Conservation (phyloP, 2,797 vertebrate species). For the Arnoldichthys spilopterus region DNA sequence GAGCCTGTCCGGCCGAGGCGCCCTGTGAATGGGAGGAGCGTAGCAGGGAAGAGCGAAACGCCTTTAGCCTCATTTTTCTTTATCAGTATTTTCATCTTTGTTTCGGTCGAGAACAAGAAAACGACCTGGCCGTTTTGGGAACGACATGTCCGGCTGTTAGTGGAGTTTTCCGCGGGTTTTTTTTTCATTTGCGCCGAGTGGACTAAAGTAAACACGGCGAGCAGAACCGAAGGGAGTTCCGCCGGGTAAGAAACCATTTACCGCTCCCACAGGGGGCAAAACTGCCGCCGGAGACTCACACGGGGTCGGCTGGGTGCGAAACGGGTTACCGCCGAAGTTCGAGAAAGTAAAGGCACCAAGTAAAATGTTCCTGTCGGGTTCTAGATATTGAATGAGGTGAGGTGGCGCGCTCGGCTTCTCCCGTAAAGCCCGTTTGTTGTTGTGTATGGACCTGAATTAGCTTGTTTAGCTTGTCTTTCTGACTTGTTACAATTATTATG, state of each 20-base stretch:
- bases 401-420: not conserved
- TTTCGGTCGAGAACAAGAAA: not conserved
- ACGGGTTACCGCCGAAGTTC: not conserved
- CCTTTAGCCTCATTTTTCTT: constrained; percentile 29
- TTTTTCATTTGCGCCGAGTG: constrained; percentile 31
- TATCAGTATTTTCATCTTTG: constrained; percentile 17
- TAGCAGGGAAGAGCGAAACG: constrained; percentile 40
- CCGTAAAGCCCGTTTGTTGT: not conserved
- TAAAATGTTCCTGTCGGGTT: not conserved
- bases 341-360: not conserved
- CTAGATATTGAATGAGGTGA: not conserved
- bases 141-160: not conserved
- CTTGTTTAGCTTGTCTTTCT: not conserved
- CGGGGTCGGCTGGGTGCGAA: not conserved
- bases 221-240: constrained; percentile 13
- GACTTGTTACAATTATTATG: no score
- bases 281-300: not conserved
- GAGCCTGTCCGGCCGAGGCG: constrained; percentile 32
- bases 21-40: constrained; percentile 54
- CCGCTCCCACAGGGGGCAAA: not conserved
- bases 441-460: not conserved
- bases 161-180: not conserved
- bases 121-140: no score
- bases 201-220: not conserved
- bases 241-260: constrained; percentile 43